These are phyloP conservation scores for Lamellibrachia luymesi DNA, from an alignment of 1,140 invertebrate genomes.

Conservation along the genomic window DNA sequence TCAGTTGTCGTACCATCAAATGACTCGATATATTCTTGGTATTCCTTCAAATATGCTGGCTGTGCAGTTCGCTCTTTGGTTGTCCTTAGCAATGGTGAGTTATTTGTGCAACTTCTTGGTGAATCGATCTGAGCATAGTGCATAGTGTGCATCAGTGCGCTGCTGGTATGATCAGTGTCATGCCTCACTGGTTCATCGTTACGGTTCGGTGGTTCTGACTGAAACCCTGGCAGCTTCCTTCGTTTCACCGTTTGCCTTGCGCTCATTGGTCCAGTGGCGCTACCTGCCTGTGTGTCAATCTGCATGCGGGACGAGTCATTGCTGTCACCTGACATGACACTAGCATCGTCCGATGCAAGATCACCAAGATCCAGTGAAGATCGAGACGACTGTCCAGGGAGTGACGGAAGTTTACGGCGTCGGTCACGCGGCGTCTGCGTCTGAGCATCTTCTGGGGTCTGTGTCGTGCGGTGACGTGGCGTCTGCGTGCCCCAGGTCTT, in stretches of 20 bases:
- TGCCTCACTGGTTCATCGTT: background rate
- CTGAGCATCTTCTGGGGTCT: constrained; percentile 36
- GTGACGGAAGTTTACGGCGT: background rate
- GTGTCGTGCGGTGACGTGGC: constrained; percentile 43
- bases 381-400: constrained; percentile 3
- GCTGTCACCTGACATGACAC: background rate
- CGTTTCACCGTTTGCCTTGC: background rate
- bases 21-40: constrained; percentile 20
- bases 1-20: constrained; percentile 7
- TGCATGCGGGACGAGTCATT: background rate
- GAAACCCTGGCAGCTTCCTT: background rate
- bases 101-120: background rate
- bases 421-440: constrained; percentile 11
- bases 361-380: background rate
- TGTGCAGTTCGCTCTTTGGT: background rate
- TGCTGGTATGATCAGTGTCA: background rate
- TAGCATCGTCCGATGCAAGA: background rate
- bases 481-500: constrained; percentile 36
- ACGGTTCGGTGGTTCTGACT: background rate
- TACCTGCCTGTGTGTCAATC: background rate
- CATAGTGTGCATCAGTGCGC: background rate
- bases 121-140: background rate
- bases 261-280: background rate
- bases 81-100: background rate
- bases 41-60: constrained; percentile 17